Conservation (phyloP, 2,113 vertebrate genomes). For the Otis tarda region DNA sequence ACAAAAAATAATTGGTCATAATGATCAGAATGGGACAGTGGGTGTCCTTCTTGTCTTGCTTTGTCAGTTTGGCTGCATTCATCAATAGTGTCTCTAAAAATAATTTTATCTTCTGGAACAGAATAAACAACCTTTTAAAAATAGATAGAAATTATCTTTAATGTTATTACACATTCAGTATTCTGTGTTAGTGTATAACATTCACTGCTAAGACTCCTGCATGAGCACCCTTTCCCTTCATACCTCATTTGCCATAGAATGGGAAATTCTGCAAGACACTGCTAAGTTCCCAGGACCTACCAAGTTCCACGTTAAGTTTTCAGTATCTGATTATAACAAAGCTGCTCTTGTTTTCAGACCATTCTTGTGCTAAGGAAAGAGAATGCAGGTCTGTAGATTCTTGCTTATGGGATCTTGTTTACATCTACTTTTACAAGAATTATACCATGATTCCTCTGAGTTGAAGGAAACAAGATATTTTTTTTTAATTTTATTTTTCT, state of each 20-base stretch:
- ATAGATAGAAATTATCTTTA: neutral
- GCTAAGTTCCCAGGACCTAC: neutral
- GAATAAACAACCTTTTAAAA: neutral
- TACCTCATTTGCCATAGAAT: neutral
- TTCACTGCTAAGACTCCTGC: neutral
- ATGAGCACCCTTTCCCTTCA: accelerated
- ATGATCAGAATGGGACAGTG: neutral
- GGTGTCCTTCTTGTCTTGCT: neutral
- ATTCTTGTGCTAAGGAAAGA: neutral
- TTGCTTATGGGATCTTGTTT: neutral
- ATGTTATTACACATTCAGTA: neutral
- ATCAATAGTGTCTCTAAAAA: neutral
- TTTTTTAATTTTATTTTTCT: neutral
- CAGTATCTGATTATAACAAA: neutral
- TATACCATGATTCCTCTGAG: neutral
- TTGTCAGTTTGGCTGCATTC: neutral
- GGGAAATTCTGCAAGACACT: neutral
- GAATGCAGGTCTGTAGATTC: neutral
- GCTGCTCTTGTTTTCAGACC: neutral
- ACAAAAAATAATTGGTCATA: neutral
- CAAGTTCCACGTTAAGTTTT: neutral
- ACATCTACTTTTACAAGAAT: neutral
- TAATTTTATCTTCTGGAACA: neutral
- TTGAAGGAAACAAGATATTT: neutral
- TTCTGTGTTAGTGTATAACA: neutral